These are phyloP conservation scores for Oscheius sp. DNA, from an alignment of 1,140 invertebrate genomes.

Conservation along the genomic window DNA sequence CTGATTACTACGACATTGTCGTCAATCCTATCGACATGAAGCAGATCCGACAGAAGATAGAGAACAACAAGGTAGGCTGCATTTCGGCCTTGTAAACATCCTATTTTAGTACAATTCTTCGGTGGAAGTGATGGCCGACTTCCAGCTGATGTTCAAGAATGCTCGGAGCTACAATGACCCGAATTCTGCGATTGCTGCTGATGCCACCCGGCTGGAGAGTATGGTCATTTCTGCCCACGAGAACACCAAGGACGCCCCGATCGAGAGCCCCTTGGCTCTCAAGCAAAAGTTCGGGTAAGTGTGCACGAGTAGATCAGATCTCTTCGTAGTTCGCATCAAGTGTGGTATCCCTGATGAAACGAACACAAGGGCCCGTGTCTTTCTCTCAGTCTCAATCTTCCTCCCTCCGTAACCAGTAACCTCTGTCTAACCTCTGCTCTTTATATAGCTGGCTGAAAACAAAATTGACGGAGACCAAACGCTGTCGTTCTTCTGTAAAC, in stretches of 20 bases:
- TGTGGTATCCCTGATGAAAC: background rate
- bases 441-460: conserved; percentile 7
- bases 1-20: conserved; percentile 96
- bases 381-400: background rate
- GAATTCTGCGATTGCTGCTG: conserved; percentile 76
- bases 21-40: conserved; percentile 95
- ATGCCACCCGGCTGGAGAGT: conserved; percentile 22
- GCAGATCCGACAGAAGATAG: conserved; percentile 82
- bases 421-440: conserved; percentile 2
- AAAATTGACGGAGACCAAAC: background rate
- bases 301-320: background rate
- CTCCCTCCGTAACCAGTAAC: no score
- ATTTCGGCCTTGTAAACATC: background rate
- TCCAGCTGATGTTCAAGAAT: conserved; percentile 86
- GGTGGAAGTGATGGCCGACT: conserved; percentile 82
- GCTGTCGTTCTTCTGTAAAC: background rate
- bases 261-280: conserved; percentile 4
- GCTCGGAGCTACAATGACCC: conserved; percentile 94
- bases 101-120: conserved; percentile 72
- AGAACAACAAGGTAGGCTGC: conserved; percentile 63
- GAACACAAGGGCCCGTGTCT: background rate
- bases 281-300: conserved; percentile 29
- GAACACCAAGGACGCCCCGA: background rate
- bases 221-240: conserved; percentile 11
- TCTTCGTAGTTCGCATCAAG: background rate